Conservation (phyloP, 2,888 invertebrate genomes). For the Drosophila subsilvestris region DNA sequence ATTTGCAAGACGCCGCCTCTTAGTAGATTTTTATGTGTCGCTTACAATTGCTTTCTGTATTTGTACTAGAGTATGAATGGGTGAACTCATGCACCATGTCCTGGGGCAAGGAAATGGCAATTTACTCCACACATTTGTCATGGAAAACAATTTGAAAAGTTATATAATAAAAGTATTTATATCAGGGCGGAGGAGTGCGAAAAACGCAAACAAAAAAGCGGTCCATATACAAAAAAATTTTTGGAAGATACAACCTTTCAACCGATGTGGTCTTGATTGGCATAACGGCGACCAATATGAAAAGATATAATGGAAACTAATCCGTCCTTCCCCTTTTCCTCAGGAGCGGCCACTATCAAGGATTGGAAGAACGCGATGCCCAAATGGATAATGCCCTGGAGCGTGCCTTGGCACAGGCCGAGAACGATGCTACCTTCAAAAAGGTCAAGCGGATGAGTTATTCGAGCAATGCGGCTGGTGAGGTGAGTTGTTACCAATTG, state of each 20-base stretch:
- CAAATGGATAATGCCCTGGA: constrained; percentile 87
- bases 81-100: constrained; percentile 41
- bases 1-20: constrained; percentile 18
- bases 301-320: too few species aligned
- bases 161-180: constrained; percentile 72
- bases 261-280: too few species aligned
- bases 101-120: constrained; percentile 61
- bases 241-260: too few species aligned
- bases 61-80: constrained; percentile 15
- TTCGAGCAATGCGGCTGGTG: constrained; percentile 88
- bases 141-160: constrained; percentile 64
- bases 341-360: constrained; percentile 70
- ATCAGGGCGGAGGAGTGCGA: constrained; percentile 26
- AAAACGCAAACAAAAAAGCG: constrained; percentile 44
- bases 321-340: not conserved
- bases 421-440: constrained; percentile 88
- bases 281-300: too few species aligned
- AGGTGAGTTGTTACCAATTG: constrained; percentile 84
- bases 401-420: constrained; percentile 88
- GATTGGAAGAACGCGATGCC: constrained; percentile 82
- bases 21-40: constrained; percentile 59
- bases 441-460: constrained; percentile 90
- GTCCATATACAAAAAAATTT: constrained; percentile 31
- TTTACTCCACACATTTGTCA: constrained; percentile 51
- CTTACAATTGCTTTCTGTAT: constrained; percentile 58